phyloP scores from a whole-genome alignment of 2,888 invertebrate genomes.

The Leptopilina myrica region DNA sequence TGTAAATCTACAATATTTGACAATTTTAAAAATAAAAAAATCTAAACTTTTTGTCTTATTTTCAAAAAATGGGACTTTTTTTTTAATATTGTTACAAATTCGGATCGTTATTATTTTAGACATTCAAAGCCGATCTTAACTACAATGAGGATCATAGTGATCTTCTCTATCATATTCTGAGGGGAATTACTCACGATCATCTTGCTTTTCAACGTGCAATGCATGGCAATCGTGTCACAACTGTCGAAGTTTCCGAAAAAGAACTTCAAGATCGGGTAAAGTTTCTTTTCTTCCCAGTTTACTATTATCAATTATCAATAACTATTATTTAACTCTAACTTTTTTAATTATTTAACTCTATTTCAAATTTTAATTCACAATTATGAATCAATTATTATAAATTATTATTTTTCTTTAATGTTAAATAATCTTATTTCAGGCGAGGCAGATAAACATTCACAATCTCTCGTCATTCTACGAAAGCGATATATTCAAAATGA shows the following conservation, averaged over 20 bases:
- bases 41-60: no score
- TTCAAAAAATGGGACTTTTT: no score
- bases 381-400: no score
- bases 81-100: background rate
- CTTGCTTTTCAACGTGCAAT: slow-evolving; percentile 87
- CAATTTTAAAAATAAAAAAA: background rate
- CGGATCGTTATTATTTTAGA: slow-evolving; percentile 79
- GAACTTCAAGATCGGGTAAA: slow-evolving; percentile 86
- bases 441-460: slow-evolving; percentile 92
- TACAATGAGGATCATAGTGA: slow-evolving; percentile 98
- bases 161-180: slow-evolving; percentile 94
- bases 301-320: slow-evolving; percentile 36
- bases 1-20: slow-evolving; percentile 30
- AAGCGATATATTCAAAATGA: slow-evolving; percentile 91
- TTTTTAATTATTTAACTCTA: background rate
- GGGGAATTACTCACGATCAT: slow-evolving; percentile 95
- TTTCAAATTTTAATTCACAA: no score
- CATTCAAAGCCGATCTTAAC: slow-evolving; percentile 94
- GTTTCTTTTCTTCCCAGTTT: slow-evolving; percentile 39
- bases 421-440: slow-evolving; percentile 79
- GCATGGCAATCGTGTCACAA: slow-evolving; percentile 82
- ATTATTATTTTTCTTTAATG: no score
- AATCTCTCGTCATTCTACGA: slow-evolving; percentile 94
- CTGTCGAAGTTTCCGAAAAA: slow-evolving; percentile 91
- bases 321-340: no score